phyloP scores from a whole-genome alignment of 2,113 vertebrate species.

The Phalacrocorax brasilianus region DNA sequence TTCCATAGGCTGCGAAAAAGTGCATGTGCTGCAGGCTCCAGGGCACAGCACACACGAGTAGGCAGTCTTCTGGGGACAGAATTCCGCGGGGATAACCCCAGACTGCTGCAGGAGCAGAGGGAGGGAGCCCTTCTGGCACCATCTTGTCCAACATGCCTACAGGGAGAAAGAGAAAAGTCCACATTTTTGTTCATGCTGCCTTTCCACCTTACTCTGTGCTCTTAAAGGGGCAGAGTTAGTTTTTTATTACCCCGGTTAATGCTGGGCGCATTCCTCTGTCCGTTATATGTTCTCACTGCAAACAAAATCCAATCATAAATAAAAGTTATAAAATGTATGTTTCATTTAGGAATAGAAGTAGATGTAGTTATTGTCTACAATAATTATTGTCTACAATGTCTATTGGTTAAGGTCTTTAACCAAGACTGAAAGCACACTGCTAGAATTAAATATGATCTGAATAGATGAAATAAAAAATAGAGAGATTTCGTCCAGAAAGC shows the following conservation, averaged over 20 bases:
- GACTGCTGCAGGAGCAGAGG: neutral
- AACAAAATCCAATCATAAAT: conserved; percentile 31
- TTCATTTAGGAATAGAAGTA: neutral
- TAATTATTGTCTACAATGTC: no score
- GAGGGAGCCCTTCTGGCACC: neutral
- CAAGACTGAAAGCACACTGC: conserved; percentile 29
- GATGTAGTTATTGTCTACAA: neutral
- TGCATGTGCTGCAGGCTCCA: fast-evolving
- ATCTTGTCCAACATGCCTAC: neutral
- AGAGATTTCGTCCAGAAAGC: neutral
- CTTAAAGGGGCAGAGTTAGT: neutral
- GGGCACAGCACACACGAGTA: fast-evolving
- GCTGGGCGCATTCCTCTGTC: neutral
- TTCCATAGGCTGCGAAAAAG: neutral
- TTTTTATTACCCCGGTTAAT: conserved; percentile 13
- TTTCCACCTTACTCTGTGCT: neutral
- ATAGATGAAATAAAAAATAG: neutral
- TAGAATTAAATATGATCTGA: neutral
- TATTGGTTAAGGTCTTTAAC: neutral
- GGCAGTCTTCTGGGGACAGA: neutral
- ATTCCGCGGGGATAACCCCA: fast-evolving
- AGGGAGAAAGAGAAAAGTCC: neutral
- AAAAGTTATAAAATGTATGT: neutral
- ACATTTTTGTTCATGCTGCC: neutral
- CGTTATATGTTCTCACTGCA: neutral